Percentiles rank a stretch among this genome's conserved stretches.
These are phyloP conservation scores for Glossosoma conforme DNA, from an alignment of 1,140 invertebrate species.

Conservation along the genomic window DNA sequence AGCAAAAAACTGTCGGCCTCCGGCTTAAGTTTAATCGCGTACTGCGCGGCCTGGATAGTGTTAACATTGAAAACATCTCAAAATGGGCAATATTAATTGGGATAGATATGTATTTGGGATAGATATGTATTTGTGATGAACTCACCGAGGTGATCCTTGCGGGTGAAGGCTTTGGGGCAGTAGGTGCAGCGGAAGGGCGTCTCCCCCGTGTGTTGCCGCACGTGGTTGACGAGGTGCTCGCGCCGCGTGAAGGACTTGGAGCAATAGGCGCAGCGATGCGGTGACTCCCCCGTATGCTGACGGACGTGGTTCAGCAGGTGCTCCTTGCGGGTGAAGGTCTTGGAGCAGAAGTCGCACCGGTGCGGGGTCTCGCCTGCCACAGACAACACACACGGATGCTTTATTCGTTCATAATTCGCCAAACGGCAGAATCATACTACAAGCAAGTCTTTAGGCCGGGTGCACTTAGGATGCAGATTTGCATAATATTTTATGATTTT, in stretches of 20 bases:
- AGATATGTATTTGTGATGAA: too few relatives aligned
- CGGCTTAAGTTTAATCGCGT: too few relatives aligned
- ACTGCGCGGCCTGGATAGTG: too few relatives aligned
- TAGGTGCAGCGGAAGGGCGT: conserved; percentile 79
- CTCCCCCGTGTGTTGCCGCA: conserved; percentile 77
- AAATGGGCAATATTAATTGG: too few relatives aligned
- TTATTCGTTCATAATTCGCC: too few relatives aligned
- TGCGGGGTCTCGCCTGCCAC: conserved; percentile 73
- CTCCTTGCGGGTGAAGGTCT: conserved; percentile 78
- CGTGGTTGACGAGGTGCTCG: conserved; percentile 76
- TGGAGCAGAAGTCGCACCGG: conserved; percentile 77
- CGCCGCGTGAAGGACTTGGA: conserved; percentile 78
- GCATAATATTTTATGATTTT: too few relatives aligned
- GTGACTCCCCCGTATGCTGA: conserved; percentile 77
- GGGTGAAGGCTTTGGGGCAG: conserved; percentile 81
- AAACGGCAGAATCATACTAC: too few relatives aligned
- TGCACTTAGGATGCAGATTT: too few relatives aligned
- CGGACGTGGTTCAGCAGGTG: conserved; percentile 78
- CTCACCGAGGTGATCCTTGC: conserved; percentile 69
- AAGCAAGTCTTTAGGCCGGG: too few relatives aligned
- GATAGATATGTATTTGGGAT: too few relatives aligned
- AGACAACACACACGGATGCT: neutral
- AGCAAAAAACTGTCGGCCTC: too few relatives aligned
- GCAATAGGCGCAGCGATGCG: conserved; percentile 75
- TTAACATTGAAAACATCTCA: too few relatives aligned